These are phyloP conservation scores for Octopus sinensis DNA, from an alignment of 1,140 invertebrate genomes.

Conservation along the genomic window DNA sequence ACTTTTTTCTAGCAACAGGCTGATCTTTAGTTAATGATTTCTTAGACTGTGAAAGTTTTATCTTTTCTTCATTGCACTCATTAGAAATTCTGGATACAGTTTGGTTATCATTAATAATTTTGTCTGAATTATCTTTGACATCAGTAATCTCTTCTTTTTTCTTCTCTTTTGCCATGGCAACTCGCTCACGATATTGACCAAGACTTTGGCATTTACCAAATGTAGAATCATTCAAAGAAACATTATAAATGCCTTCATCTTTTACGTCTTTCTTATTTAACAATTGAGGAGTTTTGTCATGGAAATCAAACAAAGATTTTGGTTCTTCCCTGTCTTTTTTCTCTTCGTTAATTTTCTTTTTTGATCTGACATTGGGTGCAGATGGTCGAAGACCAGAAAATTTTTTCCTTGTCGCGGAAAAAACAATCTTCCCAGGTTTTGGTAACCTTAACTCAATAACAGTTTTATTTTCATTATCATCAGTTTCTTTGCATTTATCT, in stretches of 20 bases:
- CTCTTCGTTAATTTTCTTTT: neutral
- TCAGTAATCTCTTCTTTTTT: neutral
- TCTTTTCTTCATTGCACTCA: neutral
- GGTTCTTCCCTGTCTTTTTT: neutral
- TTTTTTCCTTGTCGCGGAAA: neutral
- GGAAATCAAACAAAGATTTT: conserved; percentile 1
- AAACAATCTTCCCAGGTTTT: conserved; percentile 3
- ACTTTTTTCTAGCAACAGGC: too few species aligned
- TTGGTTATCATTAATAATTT: neutral
- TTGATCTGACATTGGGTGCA: neutral
- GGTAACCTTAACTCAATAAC: neutral
- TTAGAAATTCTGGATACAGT: neutral
- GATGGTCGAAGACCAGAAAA: neutral
- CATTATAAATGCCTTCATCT: neutral
- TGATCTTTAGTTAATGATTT: too few species aligned
- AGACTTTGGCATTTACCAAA: neutral
- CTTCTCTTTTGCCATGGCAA: neutral
- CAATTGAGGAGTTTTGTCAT: neutral
- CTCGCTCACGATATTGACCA: neutral
- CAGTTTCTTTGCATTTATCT: too few species aligned
- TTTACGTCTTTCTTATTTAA: neutral
- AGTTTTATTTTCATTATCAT: neutral
- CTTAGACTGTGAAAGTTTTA: neutral
- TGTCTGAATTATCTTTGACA: neutral
- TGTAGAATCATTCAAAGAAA: neutral